These are phyloP conservation scores for Phortica variegata DNA, from an alignment of 1,140 invertebrate species.

Conservation along the genomic window DNA sequence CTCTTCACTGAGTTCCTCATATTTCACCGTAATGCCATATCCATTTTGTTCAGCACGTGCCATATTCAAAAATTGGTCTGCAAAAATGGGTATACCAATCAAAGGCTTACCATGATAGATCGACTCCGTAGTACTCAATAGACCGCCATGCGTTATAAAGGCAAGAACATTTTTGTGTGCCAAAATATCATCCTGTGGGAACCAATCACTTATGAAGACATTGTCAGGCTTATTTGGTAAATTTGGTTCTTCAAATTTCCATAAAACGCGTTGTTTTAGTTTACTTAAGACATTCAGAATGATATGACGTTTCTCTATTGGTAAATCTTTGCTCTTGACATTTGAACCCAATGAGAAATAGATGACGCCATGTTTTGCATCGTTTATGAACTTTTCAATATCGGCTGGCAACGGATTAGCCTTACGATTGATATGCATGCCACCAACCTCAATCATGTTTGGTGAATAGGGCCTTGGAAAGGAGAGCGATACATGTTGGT, in stretches of 20 bases:
- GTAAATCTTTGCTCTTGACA: constrained; percentile 59
- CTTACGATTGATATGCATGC: constrained; percentile 60
- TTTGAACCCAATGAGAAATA: constrained; percentile 65
- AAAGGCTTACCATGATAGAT: constrained; percentile 69
- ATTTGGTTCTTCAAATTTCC: constrained; percentile 66
- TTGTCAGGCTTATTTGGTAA: constrained; percentile 61
- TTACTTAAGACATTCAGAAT: constrained; percentile 60
- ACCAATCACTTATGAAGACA: constrained; percentile 64
- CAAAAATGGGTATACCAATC: constrained; percentile 66
- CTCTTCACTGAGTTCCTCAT: background rate
- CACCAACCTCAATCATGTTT: too few species aligned
- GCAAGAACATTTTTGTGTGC: too few species aligned
- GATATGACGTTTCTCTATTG: constrained; percentile 56
- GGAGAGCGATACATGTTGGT: constrained; percentile 59
- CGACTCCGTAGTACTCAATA: constrained; percentile 67
- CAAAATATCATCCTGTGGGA: constrained; percentile 69
- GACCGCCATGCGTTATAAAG: constrained; percentile 71
- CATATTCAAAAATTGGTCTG: constrained; percentile 63
- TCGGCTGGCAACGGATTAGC: constrained; percentile 47
- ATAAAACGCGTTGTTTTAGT: constrained; percentile 63
- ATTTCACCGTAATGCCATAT: constrained; percentile 40
- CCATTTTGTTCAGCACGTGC: constrained; percentile 53
- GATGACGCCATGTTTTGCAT: constrained; percentile 60
- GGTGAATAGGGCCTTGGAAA: constrained; percentile 58
- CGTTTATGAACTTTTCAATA: constrained; percentile 58